These are phyloP conservation scores for Aphelocoma californica DNA, from an alignment of 2,797 vertebrate species.

Conservation along the genomic window DNA sequence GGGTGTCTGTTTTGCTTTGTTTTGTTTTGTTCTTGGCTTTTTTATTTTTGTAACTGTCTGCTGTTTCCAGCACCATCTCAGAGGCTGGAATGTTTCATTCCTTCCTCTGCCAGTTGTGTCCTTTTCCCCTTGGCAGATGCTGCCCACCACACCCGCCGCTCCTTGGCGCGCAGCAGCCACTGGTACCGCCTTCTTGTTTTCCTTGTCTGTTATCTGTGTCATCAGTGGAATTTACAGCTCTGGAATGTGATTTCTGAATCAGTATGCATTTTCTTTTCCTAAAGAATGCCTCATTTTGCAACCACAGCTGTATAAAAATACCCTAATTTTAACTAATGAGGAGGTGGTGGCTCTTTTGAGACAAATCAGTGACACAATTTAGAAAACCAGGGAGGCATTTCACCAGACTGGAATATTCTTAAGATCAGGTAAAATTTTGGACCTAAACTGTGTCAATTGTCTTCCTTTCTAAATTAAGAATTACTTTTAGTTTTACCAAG, in stretches of 20 bases:
- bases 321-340: background rate
- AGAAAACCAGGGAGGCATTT: background rate
- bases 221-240: background rate
- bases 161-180: background rate
- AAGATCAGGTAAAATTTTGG: constrained; percentile 35
- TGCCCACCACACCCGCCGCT: background rate
- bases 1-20: background rate
- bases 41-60: constrained; percentile 43
- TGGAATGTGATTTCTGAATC: constrained; percentile 37
- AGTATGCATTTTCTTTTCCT: background rate
- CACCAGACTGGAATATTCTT: background rate
- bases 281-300: constrained; percentile 8
- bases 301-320: background rate
- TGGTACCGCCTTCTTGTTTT: background rate
- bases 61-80: constrained; percentile 50
- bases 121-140: constrained; percentile 44
- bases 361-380: background rate
- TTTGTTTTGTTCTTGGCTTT: constrained; percentile 35
- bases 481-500: constrained; percentile 62
- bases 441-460: constrained; percentile 45
- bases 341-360: background rate
- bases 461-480: constrained; percentile 59
- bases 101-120: constrained; percentile 20
- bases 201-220: background rate
- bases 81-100: constrained; percentile 47